These are phyloP conservation scores for Halictus rubicundus DNA, from an alignment of 1,140 invertebrate genomes.

Conservation along the genomic window DNA sequence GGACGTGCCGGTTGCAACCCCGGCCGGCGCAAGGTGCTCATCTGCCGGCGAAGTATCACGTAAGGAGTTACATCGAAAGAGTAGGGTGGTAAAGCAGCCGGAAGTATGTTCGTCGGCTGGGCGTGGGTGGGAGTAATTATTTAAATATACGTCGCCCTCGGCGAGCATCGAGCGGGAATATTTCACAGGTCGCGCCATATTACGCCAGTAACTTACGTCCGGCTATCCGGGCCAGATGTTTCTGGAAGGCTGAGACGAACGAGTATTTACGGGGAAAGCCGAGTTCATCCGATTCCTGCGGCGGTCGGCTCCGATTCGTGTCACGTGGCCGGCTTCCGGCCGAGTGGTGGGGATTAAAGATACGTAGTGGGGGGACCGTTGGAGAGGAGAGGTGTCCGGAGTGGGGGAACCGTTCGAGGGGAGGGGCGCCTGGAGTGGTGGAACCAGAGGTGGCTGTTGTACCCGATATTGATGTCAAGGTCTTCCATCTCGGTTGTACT, in stretches of 20 bases:
- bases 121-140: conserved; percentile 60
- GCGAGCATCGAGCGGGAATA: conserved; percentile 66
- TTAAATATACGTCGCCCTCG: conserved; percentile 64
- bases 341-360: conserved; percentile 10
- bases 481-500: conserved; percentile 65
- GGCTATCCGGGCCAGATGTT: conserved; percentile 70
- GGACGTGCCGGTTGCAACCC: neutral
- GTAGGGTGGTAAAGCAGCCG: neutral
- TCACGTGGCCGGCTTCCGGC: conserved; percentile 31
- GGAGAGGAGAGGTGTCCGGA: conserved; percentile 4
- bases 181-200: conserved; percentile 71
- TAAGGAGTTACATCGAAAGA: conserved; percentile 47
- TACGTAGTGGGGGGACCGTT: conserved; percentile 31
- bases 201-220: conserved; percentile 71
- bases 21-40: conserved; percentile 26
- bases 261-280: conserved; percentile 54
- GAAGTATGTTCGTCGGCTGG: conserved; percentile 24
- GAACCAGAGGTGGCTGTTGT: conserved; percentile 54
- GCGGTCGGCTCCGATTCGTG: conserved; percentile 32
- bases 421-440: conserved; percentile 8
- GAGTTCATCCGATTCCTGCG: conserved; percentile 42
- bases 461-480: conserved; percentile 70
- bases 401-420: too few species aligned
- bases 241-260: conserved; percentile 60
- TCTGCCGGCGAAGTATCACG: conserved; percentile 37